Evolutionary conservation across 2,113 vertebrate species (phyloP).

Genomic region (Eclectus roratus): DNA sequence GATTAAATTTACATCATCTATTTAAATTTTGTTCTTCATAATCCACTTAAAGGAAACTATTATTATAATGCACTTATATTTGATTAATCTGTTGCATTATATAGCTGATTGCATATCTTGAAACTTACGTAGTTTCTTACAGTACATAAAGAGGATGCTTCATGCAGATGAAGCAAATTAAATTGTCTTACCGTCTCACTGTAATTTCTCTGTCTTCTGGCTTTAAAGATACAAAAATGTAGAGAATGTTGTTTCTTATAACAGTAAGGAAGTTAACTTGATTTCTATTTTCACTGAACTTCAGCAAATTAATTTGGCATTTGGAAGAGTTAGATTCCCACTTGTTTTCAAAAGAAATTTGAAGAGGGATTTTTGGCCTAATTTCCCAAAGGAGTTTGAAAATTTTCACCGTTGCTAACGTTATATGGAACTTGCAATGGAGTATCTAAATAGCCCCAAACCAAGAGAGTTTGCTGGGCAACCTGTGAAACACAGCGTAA

Average conservation of each 20-base stretch:
- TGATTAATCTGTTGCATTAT: background rate
- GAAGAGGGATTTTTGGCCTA: background rate
- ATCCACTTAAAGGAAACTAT: background rate
- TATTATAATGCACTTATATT: background rate
- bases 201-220: background rate
- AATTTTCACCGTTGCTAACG: background rate
- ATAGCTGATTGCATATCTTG: background rate
- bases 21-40: background rate
- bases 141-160: background rate
- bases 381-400: background rate
- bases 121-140: background rate
- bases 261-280: background rate
- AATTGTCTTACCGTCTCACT: background rate
- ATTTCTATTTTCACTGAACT: background rate
- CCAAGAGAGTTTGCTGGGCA: background rate
- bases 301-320: background rate
- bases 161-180: background rate
- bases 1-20: background rate
- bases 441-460: background rate
- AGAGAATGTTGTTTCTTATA: background rate
- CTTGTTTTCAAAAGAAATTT: background rate
- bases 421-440: background rate
- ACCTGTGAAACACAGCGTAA: background rate
- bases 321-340: background rate
- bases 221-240: background rate